Conservation (phyloP, 37 sponge, comb jelly and placozoan species). For the Halisarca cf. caerulea region DNA sequence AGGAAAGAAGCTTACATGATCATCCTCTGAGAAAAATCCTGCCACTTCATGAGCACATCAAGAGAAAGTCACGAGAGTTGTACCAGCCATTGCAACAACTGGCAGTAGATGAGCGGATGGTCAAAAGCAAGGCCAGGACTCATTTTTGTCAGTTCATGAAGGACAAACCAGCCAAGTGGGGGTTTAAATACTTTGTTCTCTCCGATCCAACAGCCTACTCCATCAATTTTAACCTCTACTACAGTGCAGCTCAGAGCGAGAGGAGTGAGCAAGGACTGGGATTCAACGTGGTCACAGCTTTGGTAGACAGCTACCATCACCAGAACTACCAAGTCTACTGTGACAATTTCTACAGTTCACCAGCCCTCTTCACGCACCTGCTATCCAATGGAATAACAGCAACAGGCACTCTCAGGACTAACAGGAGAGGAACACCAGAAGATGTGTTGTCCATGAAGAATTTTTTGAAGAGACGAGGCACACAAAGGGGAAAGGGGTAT, state of each 20-base stretch:
- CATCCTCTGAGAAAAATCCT: too few relatives aligned
- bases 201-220: too few relatives aligned
- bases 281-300: not conserved
- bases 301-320: not conserved
- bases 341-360: not conserved
- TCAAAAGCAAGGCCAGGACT: too few relatives aligned
- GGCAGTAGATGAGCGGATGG: too few relatives aligned
- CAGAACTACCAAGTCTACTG: not conserved
- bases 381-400: not conserved
- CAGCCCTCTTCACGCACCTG: not conserved
- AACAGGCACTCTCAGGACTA: not conserved
- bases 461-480: not conserved
- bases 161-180: too few relatives aligned
- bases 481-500: not conserved
- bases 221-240: too few relatives aligned
- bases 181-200: too few relatives aligned
- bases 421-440: not conserved
- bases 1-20: too few relatives aligned
- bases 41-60: too few relatives aligned
- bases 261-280: not conserved
- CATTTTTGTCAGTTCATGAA: too few relatives aligned
- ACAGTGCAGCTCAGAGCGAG: not conserved
- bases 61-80: too few relatives aligned
- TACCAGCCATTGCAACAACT: too few relatives aligned
- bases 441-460: not conserved